Base-by-base conservation (phyloP, 2,888 invertebrate species). In the Cordylochernes scorpioides region DNA sequence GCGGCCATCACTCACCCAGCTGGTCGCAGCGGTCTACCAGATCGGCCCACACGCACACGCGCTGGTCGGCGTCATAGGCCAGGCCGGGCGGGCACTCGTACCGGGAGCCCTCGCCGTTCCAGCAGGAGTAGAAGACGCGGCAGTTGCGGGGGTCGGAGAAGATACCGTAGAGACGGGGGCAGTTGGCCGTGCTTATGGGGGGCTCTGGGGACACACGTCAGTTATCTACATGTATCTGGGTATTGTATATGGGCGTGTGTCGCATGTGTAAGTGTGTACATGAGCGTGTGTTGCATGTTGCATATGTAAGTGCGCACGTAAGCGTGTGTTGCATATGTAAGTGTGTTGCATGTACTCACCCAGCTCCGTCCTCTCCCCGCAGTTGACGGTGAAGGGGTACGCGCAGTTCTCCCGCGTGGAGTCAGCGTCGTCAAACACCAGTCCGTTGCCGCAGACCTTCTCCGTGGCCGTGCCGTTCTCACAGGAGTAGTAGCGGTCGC, bases 1-100 rank as follows among this genome's bases (percentile, higher is more conserved):
- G n/a, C n/a, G n/a, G n/a, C n/a, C 10, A 10, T 5, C 10, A 49
- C 55, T 47, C 59, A 78, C 80, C 80, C 57, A 78, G 77, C 49
- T 67, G 67, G 57, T 62, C 77, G 63, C 84, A 84, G 57, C 84
- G 73, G 29, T 78, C 73, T 35, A 82, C 77, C 59, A 80, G 74
- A 60, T 88, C 78, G 45, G 86, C 75, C 88, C 88, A 78, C 75
- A 86, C 80, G 60, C 82, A 82, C 32, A 82, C 75, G 44, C 84
- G 68, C 29, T 80, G 68, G 57, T 82, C 78, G 43, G 80, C 66
- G 62, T 88, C 77, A 62, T 84, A 84, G 41, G 82, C 84, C 28
- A 84, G 64, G 44, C 84, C 84, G 45, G 84, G 82, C 44, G 82
- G 78, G 62, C 84, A 84, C 55, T 82, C 78, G 58, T 84, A 84